Base-by-base conservation (phyloP, 2,888 invertebrate species). In the Serripes groenlandicus region DNA sequence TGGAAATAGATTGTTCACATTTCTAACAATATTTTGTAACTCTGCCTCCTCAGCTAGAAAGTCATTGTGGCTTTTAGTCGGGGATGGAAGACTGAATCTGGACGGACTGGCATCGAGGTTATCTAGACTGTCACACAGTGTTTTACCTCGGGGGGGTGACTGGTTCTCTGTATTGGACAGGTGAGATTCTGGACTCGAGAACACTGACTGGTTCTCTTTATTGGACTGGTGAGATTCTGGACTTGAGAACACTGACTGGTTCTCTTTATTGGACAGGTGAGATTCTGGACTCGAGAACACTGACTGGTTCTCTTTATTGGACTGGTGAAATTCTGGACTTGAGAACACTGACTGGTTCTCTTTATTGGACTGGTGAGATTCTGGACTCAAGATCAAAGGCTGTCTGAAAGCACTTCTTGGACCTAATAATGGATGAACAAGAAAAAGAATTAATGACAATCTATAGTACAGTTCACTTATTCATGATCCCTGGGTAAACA, bases 11-110 rank as follows among this genome's bases (percentile, higher is more conserved):
- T 71, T 81, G 35, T 89, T 88, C n/a, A 89, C 86, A 56, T 85
- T 84, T 54, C 90, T 81, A 3, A 92, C 85, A 75, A 92, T 78
- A 26, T 87, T 88, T 26, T 83, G 82, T 35, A 92, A 78, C 80
- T 90, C 91, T 35, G 83, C 90, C 60, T 91, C 91, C 72, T 90
- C 91, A n/a, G 88, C 89, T 23, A 89, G 90, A 23, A 90, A 85
- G 49, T 86, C 87, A 60, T 85, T 82, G 30, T 87, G 84, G 64
- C 91, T 91, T 71, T 90, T 88, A 58, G 83, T 81, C 11, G 85
- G 83, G 21, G 89, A 88, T 0, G 91, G 90, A 23, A 91, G 84
- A 54, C 90, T 89, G 62, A 92, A 92, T 62, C 85, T 87, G n/a
- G 90, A 82, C 4, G 86, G 86, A 64, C 85, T 90, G 9, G 75